These are phyloP conservation scores for Pungitius pungitius DNA, from an alignment of 2,113 vertebrate species.

Conservation along the genomic window DNA sequence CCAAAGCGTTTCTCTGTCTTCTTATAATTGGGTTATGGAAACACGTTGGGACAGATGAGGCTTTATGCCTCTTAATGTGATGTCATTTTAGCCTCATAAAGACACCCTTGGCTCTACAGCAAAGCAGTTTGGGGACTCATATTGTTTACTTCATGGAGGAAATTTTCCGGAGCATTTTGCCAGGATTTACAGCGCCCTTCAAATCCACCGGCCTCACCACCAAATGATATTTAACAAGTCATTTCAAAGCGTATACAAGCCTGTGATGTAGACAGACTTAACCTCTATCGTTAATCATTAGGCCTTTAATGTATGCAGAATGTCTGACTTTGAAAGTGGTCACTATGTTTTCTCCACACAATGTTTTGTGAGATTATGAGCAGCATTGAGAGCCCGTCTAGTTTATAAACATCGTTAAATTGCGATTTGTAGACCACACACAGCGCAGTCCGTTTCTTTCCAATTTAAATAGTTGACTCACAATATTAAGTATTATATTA, in stretches of 20 bases:
- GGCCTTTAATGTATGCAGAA: neutral
- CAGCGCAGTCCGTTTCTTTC: too few species aligned
- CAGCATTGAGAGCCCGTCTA: too few species aligned
- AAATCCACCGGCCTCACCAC: neutral
- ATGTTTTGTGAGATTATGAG: too few species aligned
- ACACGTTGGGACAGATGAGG: neutral
- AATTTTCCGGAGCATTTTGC: neutral
- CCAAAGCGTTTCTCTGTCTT: neutral
- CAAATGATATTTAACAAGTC: neutral
- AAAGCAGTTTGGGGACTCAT: neutral
- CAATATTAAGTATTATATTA: too few species aligned
- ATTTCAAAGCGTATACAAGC: neutral
- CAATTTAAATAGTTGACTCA: too few species aligned
- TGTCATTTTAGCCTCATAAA: constrained; percentile 2
- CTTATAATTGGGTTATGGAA: neutral
- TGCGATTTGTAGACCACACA: too few species aligned
- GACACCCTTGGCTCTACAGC: neutral
- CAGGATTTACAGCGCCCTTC: neutral
- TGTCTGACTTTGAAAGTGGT: too few species aligned
- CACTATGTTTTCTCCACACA: too few species aligned
- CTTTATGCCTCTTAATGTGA: neutral
- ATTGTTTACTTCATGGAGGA: neutral
- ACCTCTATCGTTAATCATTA: neutral
- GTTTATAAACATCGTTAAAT: too few species aligned
- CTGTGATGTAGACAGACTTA: neutral